These are phyloP conservation scores for Leptinotarsa haldemani DNA, from an alignment of 2,888 invertebrate species.

Conservation along the genomic window DNA sequence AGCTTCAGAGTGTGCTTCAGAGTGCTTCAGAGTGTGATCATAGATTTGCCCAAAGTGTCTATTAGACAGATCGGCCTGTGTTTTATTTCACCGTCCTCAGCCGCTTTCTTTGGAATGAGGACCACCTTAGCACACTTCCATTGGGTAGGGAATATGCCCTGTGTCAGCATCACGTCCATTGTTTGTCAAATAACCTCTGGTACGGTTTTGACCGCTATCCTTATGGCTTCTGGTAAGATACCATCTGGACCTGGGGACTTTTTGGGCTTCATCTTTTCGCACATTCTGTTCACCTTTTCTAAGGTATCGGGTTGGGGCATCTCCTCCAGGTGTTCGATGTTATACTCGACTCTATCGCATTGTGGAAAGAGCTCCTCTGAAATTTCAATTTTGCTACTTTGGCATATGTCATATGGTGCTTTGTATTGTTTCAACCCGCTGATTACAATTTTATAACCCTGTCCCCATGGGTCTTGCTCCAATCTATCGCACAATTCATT, in stretches of 20 bases:
- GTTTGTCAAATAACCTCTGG: slow-evolving; percentile 33
- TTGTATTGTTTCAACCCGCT: too few species aligned
- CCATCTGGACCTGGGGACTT: slow-evolving; percentile 49
- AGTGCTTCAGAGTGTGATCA: slow-evolving; percentile 5
- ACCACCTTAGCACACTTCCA: slow-evolving; percentile 47
- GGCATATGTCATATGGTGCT: too few species aligned
- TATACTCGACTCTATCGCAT: not conserved
- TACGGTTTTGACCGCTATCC: slow-evolving; percentile 20
- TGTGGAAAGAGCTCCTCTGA: not conserved
- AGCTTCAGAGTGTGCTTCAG: too few species aligned
- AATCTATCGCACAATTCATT: not conserved
- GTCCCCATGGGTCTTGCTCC: too few species aligned
- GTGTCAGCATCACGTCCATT: slow-evolving; percentile 25
- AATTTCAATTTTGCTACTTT: not conserved
- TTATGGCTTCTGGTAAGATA: slow-evolving; percentile 45
- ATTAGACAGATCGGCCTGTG: slow-evolving; percentile 29
- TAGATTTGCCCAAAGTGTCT: slow-evolving; percentile 13
- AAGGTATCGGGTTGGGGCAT: not conserved
- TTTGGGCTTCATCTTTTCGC: slow-evolving; percentile 29
- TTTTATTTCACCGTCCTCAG: slow-evolving; percentile 2
- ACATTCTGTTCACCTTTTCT: slow-evolving; percentile 37
- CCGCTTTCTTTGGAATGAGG: slow-evolving; percentile 18
- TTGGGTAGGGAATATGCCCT: slow-evolving; percentile 34
- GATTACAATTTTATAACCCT: too few species aligned
- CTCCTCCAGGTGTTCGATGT: not conserved